Evolutionary conservation across 1,140 invertebrate genomes (phyloP).

Genomic region (Zaprionus vittiger): DNA sequence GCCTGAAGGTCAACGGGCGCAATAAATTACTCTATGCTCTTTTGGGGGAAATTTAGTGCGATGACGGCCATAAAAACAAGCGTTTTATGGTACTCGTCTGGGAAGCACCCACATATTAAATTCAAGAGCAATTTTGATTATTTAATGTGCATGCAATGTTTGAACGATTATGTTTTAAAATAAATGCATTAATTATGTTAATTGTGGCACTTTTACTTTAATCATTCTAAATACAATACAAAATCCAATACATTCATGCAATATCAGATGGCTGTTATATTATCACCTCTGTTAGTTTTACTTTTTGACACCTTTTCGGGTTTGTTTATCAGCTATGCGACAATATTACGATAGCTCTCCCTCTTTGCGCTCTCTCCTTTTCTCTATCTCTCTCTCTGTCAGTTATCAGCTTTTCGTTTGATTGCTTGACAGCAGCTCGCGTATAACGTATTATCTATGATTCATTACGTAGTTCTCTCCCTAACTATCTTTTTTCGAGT

Average conservation of each 20-base stretch:
- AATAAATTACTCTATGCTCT: constrained; percentile 48
- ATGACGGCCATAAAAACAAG: constrained; percentile 41
- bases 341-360: constrained; percentile 36
- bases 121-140: constrained; percentile 19
- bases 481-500: constrained; percentile 16
- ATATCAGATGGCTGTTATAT: constrained; percentile 19
- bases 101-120: constrained; percentile 4
- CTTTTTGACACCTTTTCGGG: constrained; percentile 40
- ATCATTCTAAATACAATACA: neutral
- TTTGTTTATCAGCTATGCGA: constrained; percentile 49
- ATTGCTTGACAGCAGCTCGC: constrained; percentile 39
- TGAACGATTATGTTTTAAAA: neutral
- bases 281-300: constrained; percentile 31
- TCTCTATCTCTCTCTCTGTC: constrained; percentile 15
- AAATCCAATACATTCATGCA: neutral
- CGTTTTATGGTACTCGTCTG: constrained; percentile 41
- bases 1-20: constrained; percentile 62
- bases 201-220: neutral
- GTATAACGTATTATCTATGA: constrained; percentile 39
- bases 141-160: neutral
- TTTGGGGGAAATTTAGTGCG: constrained; percentile 26
- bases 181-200: neutral
- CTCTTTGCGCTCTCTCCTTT: constrained; percentile 1
- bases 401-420: constrained; percentile 56
- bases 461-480: constrained; percentile 45